Percentiles rank a stretch among this genome's conserved stretches.
Conservation (phyloP, 2,113 vertebrate species). For the Tursiops truncatus region DNA sequence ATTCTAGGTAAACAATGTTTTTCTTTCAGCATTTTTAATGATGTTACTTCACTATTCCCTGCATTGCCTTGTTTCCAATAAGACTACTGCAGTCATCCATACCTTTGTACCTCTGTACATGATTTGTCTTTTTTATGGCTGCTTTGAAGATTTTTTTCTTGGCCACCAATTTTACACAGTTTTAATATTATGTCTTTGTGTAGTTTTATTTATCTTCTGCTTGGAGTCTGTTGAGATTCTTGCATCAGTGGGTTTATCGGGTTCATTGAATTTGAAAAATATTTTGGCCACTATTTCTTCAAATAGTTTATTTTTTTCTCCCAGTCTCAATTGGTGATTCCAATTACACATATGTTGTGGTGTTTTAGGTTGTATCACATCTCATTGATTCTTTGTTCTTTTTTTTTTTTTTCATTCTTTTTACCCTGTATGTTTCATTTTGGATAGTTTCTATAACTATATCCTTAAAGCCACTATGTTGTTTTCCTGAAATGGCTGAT, state of each 20-base stretch:
- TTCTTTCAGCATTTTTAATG: background rate
- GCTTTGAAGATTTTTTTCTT: background rate
- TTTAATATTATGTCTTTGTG: background rate
- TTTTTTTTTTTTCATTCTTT: background rate
- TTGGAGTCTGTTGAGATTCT: background rate
- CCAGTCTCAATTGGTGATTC: rapidly evolving
- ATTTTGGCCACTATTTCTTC: background rate
- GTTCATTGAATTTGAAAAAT: background rate
- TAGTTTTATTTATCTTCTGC: background rate
- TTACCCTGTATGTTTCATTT: background rate
- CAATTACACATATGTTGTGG: background rate
- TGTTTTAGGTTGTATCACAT: background rate
- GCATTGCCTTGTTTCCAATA: background rate
- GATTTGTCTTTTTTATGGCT: background rate
- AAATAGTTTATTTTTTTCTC: background rate
- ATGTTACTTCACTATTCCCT: background rate
- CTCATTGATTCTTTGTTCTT: background rate
- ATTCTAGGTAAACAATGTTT: background rate
- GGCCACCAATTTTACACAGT: background rate
- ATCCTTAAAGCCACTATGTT: background rate
- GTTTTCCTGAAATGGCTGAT: background rate
- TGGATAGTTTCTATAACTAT: background rate
- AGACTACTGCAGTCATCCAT: background rate
- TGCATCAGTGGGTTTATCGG: background rate
- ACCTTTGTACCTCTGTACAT: background rate